These are phyloP conservation scores for Gymnarchus niloticus DNA, from an alignment of 2,113 vertebrate species.

Conservation along the genomic window DNA sequence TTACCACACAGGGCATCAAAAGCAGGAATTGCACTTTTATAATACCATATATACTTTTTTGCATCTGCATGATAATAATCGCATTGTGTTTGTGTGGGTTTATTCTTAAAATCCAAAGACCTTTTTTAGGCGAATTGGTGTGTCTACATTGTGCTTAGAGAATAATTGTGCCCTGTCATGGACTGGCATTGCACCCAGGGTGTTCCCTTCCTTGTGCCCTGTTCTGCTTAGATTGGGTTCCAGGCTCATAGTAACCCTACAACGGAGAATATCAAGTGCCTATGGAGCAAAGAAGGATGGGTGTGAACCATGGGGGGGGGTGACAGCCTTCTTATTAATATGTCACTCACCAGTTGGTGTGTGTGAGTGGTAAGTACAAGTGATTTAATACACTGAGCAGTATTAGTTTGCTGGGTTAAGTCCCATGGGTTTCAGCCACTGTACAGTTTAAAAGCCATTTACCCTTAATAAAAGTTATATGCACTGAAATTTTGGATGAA, in stretches of 20 bases:
- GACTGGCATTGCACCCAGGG: not conserved
- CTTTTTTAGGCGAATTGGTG: too few species aligned
- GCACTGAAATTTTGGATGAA: not conserved
- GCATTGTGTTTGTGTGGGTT: too few species aligned
- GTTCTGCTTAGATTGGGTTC: not conserved
- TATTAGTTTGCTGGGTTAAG: not conserved
- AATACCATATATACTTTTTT: too few species aligned
- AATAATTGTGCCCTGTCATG: not conserved
- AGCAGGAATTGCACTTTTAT: too few species aligned
- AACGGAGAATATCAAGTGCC: too few species aligned
- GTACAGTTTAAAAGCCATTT: constrained; percentile 3
- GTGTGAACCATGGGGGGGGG: not conserved
- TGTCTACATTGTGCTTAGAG: too few species aligned
- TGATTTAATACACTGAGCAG: not conserved
- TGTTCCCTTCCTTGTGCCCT: not conserved
- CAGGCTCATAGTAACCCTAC: not conserved
- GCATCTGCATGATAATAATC: too few species aligned
- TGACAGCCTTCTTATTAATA: not conserved
- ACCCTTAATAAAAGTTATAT: not conserved
- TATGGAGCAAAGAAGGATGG: not conserved
- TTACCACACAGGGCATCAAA: too few species aligned
- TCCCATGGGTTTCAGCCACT: not conserved
- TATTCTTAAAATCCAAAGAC: too few species aligned
- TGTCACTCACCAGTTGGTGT: not conserved
- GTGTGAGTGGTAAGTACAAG: not conserved